Percentiles rank a stretch among this genome's conserved stretches.
Evolutionary conservation across 2,113 vertebrate genomes (phyloP).

Genomic region (Isichthys henryi): DNA sequence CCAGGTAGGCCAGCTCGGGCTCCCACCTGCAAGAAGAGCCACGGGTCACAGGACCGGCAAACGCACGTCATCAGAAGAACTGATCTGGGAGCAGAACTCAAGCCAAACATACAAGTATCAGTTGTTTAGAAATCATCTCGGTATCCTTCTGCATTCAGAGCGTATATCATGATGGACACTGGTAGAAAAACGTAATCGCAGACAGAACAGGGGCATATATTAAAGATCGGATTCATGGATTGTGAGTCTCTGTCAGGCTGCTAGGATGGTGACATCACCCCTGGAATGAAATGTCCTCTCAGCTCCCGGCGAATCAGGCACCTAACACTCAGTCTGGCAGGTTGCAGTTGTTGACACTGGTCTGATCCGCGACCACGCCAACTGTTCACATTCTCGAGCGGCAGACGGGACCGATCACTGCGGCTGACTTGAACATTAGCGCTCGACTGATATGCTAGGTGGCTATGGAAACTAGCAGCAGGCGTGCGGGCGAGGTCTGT

Average conservation of each 20-base stretch:
- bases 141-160: background rate
- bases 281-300: background rate
- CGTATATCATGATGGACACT: background rate
- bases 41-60: background rate
- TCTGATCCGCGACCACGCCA: background rate
- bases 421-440: background rate
- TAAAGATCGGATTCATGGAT: background rate
- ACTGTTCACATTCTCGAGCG: background rate
- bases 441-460: background rate
- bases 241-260: background rate
- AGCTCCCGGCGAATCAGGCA: background rate
- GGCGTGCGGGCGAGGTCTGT: background rate
- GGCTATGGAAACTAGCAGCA: background rate
- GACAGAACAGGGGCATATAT: background rate
- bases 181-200: background rate
- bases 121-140: background rate
- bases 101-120: background rate
- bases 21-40: constrained; percentile 48
- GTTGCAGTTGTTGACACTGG: background rate
- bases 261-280: background rate
- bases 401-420: background rate
- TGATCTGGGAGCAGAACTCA: background rate
- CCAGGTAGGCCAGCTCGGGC: constrained; percentile 56
- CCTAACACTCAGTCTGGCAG: background rate
- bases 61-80: background rate